Evolutionary conservation across 2,113 vertebrate genomes (phyloP).

Genomic region (Ammodramus savannarum): DNA sequence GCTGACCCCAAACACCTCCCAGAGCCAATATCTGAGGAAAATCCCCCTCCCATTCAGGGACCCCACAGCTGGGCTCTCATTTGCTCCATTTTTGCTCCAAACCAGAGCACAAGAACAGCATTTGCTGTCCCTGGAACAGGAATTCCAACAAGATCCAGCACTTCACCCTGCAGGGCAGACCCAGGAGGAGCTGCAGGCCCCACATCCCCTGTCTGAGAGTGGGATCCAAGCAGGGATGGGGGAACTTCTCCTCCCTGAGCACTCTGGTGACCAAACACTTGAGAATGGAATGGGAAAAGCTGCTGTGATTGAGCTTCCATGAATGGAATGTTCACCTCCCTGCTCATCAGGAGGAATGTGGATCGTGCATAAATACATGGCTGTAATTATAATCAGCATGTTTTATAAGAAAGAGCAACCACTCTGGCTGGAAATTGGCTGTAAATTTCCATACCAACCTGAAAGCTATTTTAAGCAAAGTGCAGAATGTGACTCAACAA

Average conservation of each 20-base stretch:
- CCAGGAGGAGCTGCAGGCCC: no score
- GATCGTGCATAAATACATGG: not conserved
- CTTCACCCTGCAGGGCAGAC: not conserved
- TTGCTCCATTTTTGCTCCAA: not conserved
- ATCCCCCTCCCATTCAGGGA: not conserved
- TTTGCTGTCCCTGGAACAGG: not conserved
- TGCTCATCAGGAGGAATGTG: not conserved
- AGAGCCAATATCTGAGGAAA: not conserved
- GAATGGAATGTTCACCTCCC: conserved; percentile 2
- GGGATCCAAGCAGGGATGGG: not conserved
- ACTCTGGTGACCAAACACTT: not conserved
- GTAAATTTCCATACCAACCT: conserved; percentile 20
- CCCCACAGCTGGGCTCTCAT: not conserved
- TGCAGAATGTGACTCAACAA: not conserved
- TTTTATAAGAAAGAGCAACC: not conserved
- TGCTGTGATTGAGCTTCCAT: not conserved
- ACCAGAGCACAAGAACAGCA: rapidly evolving
- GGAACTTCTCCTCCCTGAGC: not conserved
- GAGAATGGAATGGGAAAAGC: not conserved
- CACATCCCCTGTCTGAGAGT: not conserved
- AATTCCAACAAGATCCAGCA: not conserved
- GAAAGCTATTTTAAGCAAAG: not conserved
- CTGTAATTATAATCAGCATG: not conserved
- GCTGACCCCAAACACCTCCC: not conserved
- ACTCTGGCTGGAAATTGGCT: not conserved